Percentiles rank a stretch among this genome's conserved stretches.
These are phyloP conservation scores for Dendrolimus houi DNA, from an alignment of 2,888 invertebrate species.

Conservation along the genomic window DNA sequence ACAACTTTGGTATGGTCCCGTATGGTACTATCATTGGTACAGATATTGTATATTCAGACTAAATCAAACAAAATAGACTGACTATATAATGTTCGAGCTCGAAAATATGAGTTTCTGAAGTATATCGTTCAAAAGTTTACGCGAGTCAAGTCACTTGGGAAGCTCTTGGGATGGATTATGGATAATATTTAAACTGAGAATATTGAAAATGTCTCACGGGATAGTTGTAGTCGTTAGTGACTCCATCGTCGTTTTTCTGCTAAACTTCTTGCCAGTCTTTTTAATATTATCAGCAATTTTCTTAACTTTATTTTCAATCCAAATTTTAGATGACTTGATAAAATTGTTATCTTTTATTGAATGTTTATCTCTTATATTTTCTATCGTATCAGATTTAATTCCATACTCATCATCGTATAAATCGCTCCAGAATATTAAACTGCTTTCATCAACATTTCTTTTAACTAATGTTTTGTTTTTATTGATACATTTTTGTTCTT, in stretches of 20 bases:
- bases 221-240: not conserved
- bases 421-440: constrained; percentile 54
- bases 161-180: too few species aligned
- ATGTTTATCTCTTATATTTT: constrained; percentile 30
- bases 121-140: too few species aligned
- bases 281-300: constrained; percentile 28
- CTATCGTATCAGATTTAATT: constrained; percentile 29
- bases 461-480: constrained; percentile 36
- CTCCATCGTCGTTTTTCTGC: constrained; percentile 4
- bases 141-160: too few species aligned
- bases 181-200: too few species aligned
- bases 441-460: constrained; percentile 34
- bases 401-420: constrained; percentile 63
- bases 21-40: too few species aligned
- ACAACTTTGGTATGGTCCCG: too few species aligned
- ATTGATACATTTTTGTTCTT: not conserved
- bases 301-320: constrained; percentile 45
- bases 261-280: constrained; percentile 4
- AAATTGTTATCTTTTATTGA: constrained; percentile 21
- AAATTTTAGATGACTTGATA: constrained; percentile 36
- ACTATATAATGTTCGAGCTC: too few species aligned
- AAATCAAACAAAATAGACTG: too few species aligned
- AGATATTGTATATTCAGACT: too few species aligned
- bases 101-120: too few species aligned
- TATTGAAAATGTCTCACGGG: constrained; percentile 6